Conservation (phyloP, 2,113 vertebrate genomes). For the Serilophus lunatus region DNA sequence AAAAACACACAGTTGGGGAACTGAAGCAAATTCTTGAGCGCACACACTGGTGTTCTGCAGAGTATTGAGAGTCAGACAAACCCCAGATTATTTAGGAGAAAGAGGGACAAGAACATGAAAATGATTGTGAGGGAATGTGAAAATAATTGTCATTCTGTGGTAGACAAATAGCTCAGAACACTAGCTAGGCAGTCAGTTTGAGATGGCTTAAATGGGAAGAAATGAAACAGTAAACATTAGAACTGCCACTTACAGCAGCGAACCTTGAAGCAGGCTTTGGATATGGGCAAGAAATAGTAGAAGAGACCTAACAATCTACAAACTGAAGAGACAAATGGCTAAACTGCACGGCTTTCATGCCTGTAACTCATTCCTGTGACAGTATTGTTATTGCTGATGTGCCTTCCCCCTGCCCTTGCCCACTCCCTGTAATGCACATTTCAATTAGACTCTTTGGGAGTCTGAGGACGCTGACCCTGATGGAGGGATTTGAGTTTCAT, state of each 20-base stretch:
- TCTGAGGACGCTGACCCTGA: background rate
- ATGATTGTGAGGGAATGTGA: background rate
- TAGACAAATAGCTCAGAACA: background rate
- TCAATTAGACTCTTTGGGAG: background rate
- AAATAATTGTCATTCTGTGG: background rate
- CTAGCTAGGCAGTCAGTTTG: background rate
- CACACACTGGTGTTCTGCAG: background rate
- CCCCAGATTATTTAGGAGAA: background rate
- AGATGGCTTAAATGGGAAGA: background rate
- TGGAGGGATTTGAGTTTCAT: background rate
- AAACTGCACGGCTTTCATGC: background rate
- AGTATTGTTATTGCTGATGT: background rate
- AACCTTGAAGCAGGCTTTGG: background rate
- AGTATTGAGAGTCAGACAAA: background rate
- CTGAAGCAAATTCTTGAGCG: background rate
- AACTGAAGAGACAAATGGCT: background rate
- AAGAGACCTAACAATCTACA: accelerated
- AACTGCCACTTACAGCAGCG: background rate
- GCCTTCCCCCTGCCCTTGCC: background rate
- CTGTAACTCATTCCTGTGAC: background rate
- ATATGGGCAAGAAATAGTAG: background rate
- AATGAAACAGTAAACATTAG: background rate
- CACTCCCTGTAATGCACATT: background rate
- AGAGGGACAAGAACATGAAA: background rate
- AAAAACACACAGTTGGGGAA: background rate